Evolutionary conservation across 2,113 vertebrate genomes (phyloP).

Genomic region (Zosterops pallidus): DNA sequence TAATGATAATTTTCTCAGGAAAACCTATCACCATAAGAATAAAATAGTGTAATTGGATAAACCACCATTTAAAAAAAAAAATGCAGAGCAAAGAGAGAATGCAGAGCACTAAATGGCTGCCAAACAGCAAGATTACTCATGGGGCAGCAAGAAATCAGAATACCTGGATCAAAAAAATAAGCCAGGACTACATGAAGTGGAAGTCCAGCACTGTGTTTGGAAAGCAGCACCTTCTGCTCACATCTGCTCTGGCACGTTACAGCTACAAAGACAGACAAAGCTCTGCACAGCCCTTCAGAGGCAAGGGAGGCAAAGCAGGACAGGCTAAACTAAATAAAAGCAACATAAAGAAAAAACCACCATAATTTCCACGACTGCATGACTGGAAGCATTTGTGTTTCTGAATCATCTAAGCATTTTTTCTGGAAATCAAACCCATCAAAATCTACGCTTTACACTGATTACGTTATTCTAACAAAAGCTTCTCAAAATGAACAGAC

Average conservation of each 20-base stretch:
- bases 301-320: not conserved
- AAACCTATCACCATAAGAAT: not conserved
- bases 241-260: not conserved
- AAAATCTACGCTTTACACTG: not conserved
- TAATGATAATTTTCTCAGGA: not conserved
- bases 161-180: not conserved
- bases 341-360: not conserved
- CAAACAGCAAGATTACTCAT: not conserved
- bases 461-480: not conserved
- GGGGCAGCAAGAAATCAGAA: not conserved
- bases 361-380: not conserved
- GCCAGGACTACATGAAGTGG: not conserved
- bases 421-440: not conserved
- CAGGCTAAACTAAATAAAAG: not conserved
- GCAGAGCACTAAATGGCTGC: not conserved
- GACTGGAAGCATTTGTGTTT: not conserved
- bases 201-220: not conserved
- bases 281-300: not conserved
- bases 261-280: not conserved
- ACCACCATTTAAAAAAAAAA: not conserved
- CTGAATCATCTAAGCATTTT: not conserved
- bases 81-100: not conserved
- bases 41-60: rapidly evolving
- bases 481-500: not conserved
- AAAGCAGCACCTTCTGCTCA: not conserved